These are phyloP conservation scores for Chrysaora quinquecirrha DNA, from an alignment of 30 jellyfish, hydroid and myxozoan species.

Conservation along the genomic window DNA sequence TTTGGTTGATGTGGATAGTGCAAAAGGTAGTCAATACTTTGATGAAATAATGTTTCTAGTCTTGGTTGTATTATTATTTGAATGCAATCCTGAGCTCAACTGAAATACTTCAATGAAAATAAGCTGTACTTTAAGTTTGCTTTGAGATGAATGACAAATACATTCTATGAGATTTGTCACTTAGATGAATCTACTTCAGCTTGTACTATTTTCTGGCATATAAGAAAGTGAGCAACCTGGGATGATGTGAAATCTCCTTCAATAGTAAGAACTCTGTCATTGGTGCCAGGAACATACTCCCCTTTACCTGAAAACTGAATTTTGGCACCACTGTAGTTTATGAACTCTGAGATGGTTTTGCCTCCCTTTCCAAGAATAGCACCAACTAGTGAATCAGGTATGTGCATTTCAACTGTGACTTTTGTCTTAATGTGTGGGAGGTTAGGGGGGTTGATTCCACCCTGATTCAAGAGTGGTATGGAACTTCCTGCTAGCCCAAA, in stretches of 20 bases:
- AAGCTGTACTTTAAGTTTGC: too few relatives aligned
- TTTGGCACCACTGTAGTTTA: constrained; percentile 98
- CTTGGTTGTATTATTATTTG: too few relatives aligned
- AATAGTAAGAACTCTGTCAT: constrained; percentile 91
- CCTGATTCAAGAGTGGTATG: constrained; percentile 55
- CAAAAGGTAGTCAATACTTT: too few relatives aligned
- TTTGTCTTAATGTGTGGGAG: constrained; percentile 86
- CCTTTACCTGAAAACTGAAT: constrained; percentile 97
- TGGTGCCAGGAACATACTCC: constrained; percentile 96
- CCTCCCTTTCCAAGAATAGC: constrained; percentile 98
- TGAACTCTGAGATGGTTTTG: constrained; percentile 90
- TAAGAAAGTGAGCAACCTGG: constrained; percentile 93
- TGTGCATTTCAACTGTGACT: constrained; percentile 94
- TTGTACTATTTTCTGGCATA: constrained; percentile 92
- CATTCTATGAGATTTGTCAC: too few relatives aligned
- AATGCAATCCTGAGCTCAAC: too few relatives aligned
- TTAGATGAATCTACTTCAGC: constrained; percentile 81
- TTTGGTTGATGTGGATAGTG: too few relatives aligned
- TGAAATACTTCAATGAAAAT: too few relatives aligned
- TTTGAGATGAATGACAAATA: too few relatives aligned
- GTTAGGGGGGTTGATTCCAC: constrained; percentile 54
- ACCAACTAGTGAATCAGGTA: constrained; percentile 95
- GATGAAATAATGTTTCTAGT: too few relatives aligned
- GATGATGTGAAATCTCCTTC: constrained; percentile 96
- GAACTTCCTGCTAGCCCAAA: constrained; percentile 52